These are phyloP conservation scores for Falco naumanni DNA, from an alignment of 2,797 vertebrate genomes.

Conservation along the genomic window DNA sequence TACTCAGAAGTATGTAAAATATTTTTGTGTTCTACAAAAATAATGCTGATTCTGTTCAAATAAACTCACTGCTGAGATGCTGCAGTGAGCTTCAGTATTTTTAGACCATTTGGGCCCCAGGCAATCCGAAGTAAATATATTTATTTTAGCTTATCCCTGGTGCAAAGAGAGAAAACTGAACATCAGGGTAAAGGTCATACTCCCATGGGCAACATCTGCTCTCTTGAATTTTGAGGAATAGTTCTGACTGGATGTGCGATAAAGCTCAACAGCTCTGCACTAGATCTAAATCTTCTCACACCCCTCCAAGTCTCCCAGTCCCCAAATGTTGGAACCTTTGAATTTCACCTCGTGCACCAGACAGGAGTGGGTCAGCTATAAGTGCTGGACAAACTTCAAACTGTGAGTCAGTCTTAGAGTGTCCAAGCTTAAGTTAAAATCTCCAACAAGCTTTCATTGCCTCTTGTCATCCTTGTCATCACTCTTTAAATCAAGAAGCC, in stretches of 20 bases:
- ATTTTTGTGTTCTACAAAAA: conserved; percentile 26
- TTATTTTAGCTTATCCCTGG: conserved; percentile 39
- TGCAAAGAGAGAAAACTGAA: conserved; percentile 62
- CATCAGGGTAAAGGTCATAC: conserved; percentile 55
- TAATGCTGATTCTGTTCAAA: conserved; percentile 44
- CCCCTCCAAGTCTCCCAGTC: not conserved
- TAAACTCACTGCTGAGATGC: conserved; percentile 15
- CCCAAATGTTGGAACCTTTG: not conserved
- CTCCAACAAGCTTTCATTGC: not conserved
- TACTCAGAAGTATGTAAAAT: not conserved
- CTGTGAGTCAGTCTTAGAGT: not conserved
- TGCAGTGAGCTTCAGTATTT: conserved; percentile 37
- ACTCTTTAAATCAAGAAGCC: not conserved
- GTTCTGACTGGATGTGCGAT: not conserved
- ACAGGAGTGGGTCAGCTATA: not conserved
- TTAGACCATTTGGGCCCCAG: conserved; percentile 36
- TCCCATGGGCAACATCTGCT: conserved; percentile 10
- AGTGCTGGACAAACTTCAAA: not conserved
- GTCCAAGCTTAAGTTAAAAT: not conserved
- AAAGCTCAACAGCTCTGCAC: not conserved
- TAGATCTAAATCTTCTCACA: not conserved
- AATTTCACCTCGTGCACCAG: not conserved
- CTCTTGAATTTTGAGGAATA: conserved; percentile 31
- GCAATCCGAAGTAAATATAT: conserved; percentile 53
- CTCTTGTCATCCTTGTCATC: not conserved